Evolutionary conservation across 2,113 vertebrate species (phyloP), one percentile per base, ranked within the genome.

Genomic region (Anarhynchus alexandrinus): DNA sequence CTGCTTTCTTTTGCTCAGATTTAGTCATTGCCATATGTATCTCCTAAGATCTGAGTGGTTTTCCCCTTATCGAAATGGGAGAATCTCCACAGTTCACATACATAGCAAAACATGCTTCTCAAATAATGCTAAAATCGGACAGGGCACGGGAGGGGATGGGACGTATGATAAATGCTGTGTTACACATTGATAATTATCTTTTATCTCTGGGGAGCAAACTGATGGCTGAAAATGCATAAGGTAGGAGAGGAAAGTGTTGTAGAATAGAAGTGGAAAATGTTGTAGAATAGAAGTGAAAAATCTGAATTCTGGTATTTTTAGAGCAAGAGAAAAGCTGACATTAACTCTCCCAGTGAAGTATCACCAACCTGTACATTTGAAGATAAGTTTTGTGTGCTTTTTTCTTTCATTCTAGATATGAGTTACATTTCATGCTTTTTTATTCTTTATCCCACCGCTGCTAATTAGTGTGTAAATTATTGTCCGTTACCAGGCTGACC

Each of bases 111-210:
- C 10, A 34, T 34, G 18, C 2, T 86, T 36, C 40, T 88, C 34
- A 73, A 70, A 52, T 36, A 66, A 55, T 77, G 6, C 19, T 66
- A 36, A 61, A 84, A 62, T 47, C 5, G 19, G 66, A 11, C 9
- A 7, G 13, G 19, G 11, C 30, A n/a, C 3, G 10, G 7, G 4
- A 79, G 6, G 5, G 14, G 7, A 43, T 1, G 1, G 14, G 34
- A 40, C 1, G 38, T 76, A 65, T 0, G 10, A 17, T 58, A 83
- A 77, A 38, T 80, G 9, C 49, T 51, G 49, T 23, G 49, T 51
- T 25, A 51, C 49, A 51, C 21, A 29, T 58, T 20, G 11, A 19
- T 59, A 40, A 38, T 59, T 14, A 30, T 64, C 9, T 70, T 45
- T 16, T 40, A 11, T 87, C 22, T 74, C 25, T 70, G 34, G 5